Evolutionary conservation across 2,797 vertebrate species (phyloP), one percentile per base, ranked within the genome.

Genomic region (Helicolenus hilgendorfi): DNA sequence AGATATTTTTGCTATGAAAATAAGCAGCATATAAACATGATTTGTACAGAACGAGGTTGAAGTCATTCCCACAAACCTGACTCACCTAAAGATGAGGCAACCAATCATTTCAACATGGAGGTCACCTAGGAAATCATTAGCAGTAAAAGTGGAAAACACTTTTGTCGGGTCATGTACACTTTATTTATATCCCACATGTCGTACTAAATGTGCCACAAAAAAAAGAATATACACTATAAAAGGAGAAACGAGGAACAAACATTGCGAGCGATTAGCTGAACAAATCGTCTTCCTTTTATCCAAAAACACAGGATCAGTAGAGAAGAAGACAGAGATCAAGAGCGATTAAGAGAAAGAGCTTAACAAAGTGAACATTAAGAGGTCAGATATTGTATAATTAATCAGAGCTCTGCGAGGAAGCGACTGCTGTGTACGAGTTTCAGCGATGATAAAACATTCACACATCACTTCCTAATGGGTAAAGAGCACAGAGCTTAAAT

Each of bases 341-440:
- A 64, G 86, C 81, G 82, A 87, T 84, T 73, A 63, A 71, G 53
- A 81, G 38, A 77, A 78, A 72, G 85, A 87, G 78, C 86, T 91
- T 73, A 94, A 90, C 86, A 89, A 82, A 84, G 87, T 62, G 83
- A 92, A 83, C 79, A 79, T 91, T 79, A 87, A 90, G 82, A 92
- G 84, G 87, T 90, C 86, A 91, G 60, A 92, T 89, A 79, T 83
- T 91, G 58, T 93, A 83, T 89, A 90, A 94, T 95, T 91, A 92
- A 95, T 94, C 81, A 78, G 64, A 84, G 88, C 69, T 73, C 65
- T 70, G 64, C 2, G 33, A 79, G 58, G 81, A 84, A 77, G 74
- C 79, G 38, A 11, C 45, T 14, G 53, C 72, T 84, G 81, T 85
- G 84, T 74, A 29, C n/a, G 4, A 81, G 79, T 77, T 77, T 88